Percentiles rank a stretch among this genome's conserved stretches.
Evolutionary conservation across 2,113 vertebrate genomes (phyloP).

Genomic region (Myiopsitta monachus): DNA sequence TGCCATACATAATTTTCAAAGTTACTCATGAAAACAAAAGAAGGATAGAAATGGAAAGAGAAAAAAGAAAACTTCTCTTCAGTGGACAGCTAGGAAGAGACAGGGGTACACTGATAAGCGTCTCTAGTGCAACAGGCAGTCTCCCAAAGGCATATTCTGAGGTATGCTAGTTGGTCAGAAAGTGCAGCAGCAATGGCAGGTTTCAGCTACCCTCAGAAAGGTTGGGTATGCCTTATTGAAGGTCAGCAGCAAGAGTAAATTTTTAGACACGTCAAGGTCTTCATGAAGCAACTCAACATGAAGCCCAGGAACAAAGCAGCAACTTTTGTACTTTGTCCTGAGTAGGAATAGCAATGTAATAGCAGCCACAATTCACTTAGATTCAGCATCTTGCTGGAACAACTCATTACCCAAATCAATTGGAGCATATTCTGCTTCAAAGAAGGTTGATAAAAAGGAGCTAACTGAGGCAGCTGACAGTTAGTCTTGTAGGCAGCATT

Average conservation of each 20-base stretch:
- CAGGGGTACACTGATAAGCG: rapidly evolving
- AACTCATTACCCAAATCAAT: neutral
- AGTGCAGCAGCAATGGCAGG: neutral
- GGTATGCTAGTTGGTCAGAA: neutral
- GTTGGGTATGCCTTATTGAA: neutral
- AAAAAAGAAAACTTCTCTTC: neutral
- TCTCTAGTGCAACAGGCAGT: neutral
- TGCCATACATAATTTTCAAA: neutral
- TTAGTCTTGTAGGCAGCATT: neutral
- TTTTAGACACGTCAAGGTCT: neutral
- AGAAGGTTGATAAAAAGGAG: neutral
- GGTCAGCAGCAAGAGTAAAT: neutral
- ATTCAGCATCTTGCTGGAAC: neutral
- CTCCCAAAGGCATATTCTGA: neutral
- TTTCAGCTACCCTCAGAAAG: neutral
- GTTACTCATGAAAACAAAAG: neutral
- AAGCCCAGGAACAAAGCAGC: neutral
- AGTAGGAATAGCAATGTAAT: neutral
- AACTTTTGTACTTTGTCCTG: neutral
- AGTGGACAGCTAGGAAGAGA: neutral
- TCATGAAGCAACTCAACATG: neutral
- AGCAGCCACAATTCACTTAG: neutral
- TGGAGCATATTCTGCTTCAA: neutral
- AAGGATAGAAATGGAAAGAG: neutral
- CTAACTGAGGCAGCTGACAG: neutral